Evolutionary conservation across 2,888 invertebrate genomes (phyloP), one percentile per base, ranked within the genome.

Genomic region (Eutolmus rufibarbis): DNA sequence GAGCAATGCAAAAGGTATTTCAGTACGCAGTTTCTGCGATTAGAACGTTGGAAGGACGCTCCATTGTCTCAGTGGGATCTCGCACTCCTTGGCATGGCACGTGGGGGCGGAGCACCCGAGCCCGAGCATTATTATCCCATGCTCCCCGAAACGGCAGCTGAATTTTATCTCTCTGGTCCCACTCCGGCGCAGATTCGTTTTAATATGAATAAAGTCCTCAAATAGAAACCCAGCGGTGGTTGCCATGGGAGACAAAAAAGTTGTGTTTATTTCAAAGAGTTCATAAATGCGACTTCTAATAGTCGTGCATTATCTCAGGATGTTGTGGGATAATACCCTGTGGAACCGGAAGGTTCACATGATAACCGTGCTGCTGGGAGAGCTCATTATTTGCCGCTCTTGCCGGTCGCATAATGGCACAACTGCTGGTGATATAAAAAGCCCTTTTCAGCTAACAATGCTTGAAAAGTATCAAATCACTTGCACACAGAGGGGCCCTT

Each of bases 381-480:
- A 85, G 85, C 85, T 74, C 85, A 85, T 85, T 85, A 85, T 85
- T 40, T 46, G 66, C 66, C 66, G 66, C 66, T 66, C 66, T 66
- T 66, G 66, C 46, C 23, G 74, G 56, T 88, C 86, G 86, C 76
- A 84, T 86, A 88, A 88, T 88, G 88, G 74, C 88, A 66, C 86
- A 57, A 86, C 88, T 86, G 88, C 82, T 82, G 86, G 86, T 86
- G 82, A 88, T 86, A 86, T 74, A 88, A 86, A 86, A 88, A 88
- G 40, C 86, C 77, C 86, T 77, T 87, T 85, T 85, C 85, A 74
- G 74, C 88, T 43, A 86, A 88, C 88, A 88, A 88, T 88, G 86
- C 86, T 77, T 81, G 88, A 88, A 88, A 88, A 88, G 86, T 88
- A 88, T 88, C 86, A 88, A 88, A 88, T 88, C 86, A 86, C 86